Base-by-base conservation (phyloP, 2,797 vertebrate species). In the Alca torda region DNA sequence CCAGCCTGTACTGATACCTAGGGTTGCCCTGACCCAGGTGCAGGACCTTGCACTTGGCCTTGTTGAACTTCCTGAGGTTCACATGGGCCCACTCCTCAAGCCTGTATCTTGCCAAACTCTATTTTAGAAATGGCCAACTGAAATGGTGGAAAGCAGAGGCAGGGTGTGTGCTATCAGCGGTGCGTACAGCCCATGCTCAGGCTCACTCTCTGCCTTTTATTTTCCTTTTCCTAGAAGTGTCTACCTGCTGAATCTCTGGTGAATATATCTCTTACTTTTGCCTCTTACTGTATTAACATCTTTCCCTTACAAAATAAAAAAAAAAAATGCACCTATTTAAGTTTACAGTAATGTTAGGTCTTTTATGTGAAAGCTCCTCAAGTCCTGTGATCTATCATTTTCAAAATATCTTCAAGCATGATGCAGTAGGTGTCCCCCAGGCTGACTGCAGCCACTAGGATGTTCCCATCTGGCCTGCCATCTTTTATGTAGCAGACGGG, bases 381-480 rank as follows among this genome's bases (percentile, higher is more conserved):
- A 21, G 35, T 51, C 8, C 33, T 85, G 17, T 51, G 60, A 91
- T 88, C 51, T 45, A 80, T 83, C 3, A 2, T 93, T 93, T 90
- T 35, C 60, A 88, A 93, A 91, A 77, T 63, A 48, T 59, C 85
- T 94, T 91, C 5, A 6, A 91, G 68, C 45, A 63, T 0, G 0
- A 77, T 15, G 60, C 33, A 83, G 23, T 74, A 70, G 56, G 76
- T 77, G 57, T 17, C 68, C 90, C 65, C 48, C 68, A 90, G 96
- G 83, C 90, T 83, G 56, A 80, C 83, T 83, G 64, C 76, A 85
- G 64, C 79, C 83, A 80, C 64, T 70, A 83, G 88, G 51, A 85
- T 39, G 31, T 77, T 93, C 88, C 93, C 90, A 91, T 91, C 95
- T 96, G 95, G 69, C 53, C 73, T 77, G 37, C 60, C 79, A 78